Base-by-base conservation (phyloP, 2,888 invertebrate species). In the Siphonodentalium dalli region DNA sequence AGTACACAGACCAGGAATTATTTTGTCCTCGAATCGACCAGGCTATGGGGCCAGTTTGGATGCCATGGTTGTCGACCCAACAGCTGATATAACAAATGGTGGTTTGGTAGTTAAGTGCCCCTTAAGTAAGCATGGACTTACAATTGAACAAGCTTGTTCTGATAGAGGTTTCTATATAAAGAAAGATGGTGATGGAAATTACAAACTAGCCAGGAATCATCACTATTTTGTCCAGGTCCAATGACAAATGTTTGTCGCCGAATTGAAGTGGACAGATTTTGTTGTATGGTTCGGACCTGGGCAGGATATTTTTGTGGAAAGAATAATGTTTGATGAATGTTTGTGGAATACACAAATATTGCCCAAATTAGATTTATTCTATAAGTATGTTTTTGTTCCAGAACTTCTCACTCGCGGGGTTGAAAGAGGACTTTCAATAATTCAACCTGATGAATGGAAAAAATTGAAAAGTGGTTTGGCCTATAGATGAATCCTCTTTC, bases 21-120 rank as follows among this genome's bases (percentile, higher is more conserved):
- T 43, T 13, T 5, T 31, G 13, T 18, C 15, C n/a, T 6, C n/a
- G 2, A 13, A 43, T 6, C 31, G 29, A 33, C 43, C 43, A 13
- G 35, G 45, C 5, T 35, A n/a, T 34, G 45, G 45, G 15, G 47
- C 47, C 13, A 46, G 37, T 28, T 18, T 27, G 28, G 46, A 46
- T 37, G 46, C 38, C 9, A 28, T 26, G 3, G 26, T 28, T 11
- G 18, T 23, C 13, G n/a, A 34, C 13, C 1, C 11, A 13, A 13
- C 13, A 5, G 11, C 5, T 23, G 4, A 26, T 1, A 13, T n/a
- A n/a, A n/a, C n/a, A n/a, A n/a, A n/a, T n/a, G n/a, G n/a, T n/a
- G n/a, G n/a, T n/a, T n/a, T n/a, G n/a, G n/a, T n/a, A n/a, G n/a
- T n/a, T n/a, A n/a, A n/a, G n/a, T n/a, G n/a, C n/a, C n/a, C n/a